A percentile compares a stretch with the other conserved stretches of the same genome.
phyloP scores from a whole-genome alignment of 2,113 vertebrate genomes.

The Octodon degus region DNA sequence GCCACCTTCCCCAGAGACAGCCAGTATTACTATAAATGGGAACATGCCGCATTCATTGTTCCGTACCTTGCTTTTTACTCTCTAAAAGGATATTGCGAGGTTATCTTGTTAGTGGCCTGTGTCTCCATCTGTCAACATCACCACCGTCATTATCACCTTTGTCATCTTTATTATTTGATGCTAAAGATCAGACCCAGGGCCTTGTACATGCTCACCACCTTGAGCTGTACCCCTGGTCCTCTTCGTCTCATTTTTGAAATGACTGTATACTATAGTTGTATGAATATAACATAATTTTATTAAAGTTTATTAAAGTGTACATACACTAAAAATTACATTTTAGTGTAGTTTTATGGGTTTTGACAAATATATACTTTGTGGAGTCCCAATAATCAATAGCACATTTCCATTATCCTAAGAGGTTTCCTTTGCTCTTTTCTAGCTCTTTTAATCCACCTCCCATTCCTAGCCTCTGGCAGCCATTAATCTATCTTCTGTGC shows the following conservation, averaged over 20 bases:
- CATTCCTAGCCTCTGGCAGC: not conserved
- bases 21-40: not conserved
- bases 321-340: not conserved
- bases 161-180: not conserved
- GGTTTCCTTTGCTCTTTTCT: not conserved
- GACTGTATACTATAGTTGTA: slow-evolving; percentile 1
- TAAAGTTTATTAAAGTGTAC: slow-evolving; percentile 28
- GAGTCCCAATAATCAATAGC: not conserved
- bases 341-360: not conserved
- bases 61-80: slow-evolving; percentile 32
- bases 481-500: not conserved
- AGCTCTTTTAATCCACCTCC: not conserved
- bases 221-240: not conserved
- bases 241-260: not conserved
- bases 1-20: not conserved
- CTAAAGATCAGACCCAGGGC: not conserved
- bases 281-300: slow-evolving; percentile 18
- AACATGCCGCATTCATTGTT: slow-evolving; percentile 2
- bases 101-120: not conserved
- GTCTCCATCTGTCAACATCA: not conserved
- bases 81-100: not conserved
- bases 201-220: not conserved
- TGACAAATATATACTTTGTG: not conserved
- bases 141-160: not conserved
- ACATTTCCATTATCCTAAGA: not conserved